Percentiles rank a stretch among this genome's conserved stretches.
phyloP scores from a whole-genome alignment of 2,888 invertebrate species.

The Macaria liturata region DNA sequence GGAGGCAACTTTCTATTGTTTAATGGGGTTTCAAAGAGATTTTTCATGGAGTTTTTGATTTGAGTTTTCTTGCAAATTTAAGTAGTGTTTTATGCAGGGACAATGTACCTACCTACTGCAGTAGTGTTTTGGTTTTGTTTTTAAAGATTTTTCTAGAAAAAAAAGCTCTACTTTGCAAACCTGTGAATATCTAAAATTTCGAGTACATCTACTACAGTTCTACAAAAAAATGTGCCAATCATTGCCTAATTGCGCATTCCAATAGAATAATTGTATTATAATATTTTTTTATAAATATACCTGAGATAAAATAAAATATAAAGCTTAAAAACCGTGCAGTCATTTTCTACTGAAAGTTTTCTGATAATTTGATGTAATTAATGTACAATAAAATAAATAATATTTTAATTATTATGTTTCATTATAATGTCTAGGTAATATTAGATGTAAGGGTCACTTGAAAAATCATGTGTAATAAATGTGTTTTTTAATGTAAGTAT shows the following conservation, averaged over 20 bases:
- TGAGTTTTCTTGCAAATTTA: no score
- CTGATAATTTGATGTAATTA: constrained; percentile 7
- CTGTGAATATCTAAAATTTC: neutral
- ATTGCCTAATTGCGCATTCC: constrained; percentile 32
- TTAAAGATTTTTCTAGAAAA: no score
- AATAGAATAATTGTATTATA: constrained; percentile 24
- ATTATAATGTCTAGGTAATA: constrained; percentile 17
- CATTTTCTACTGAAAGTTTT: constrained; percentile 40
- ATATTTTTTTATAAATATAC: constrained; percentile 5
- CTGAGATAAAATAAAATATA: constrained; percentile 16
- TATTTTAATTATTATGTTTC: neutral
- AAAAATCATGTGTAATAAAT: neutral
- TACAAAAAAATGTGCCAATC: constrained; percentile 29
- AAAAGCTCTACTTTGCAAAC: neutral
- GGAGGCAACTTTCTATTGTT: no score
- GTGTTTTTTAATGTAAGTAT: no score
- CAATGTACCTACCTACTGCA: no score
- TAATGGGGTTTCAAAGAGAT: no score
- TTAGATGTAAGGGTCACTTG: constrained; percentile 1
- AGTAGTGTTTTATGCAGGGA: no score
- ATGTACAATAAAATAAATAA: no score
- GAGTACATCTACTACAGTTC: neutral
- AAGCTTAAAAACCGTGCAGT: constrained; percentile 50
- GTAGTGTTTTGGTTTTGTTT: no score
- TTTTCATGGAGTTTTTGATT: no score